These are phyloP conservation scores for Oscheius sp. DNA, from an alignment of 2,888 invertebrate species.

Conservation along the genomic window DNA sequence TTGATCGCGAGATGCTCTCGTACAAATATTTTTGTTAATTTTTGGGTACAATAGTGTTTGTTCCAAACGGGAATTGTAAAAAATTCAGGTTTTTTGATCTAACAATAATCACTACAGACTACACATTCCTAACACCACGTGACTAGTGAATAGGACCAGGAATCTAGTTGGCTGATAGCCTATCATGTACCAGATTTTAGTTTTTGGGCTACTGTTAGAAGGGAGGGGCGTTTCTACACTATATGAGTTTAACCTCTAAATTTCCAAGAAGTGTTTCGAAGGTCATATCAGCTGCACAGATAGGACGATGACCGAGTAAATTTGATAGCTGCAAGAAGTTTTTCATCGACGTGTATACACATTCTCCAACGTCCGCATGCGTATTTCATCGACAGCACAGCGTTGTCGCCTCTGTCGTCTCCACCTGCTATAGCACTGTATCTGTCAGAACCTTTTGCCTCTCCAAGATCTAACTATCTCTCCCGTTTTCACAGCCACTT, in stretches of 20 bases:
- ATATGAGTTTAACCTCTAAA: too few relatives aligned
- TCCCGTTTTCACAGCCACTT: conserved; percentile 22
- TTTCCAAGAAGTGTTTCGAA: too few relatives aligned
- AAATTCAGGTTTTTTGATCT: too few relatives aligned
- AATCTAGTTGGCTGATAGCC: not conserved
- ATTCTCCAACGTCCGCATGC: not conserved
- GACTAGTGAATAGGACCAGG: not conserved
- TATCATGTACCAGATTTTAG: too few relatives aligned
- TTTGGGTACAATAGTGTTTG: too few relatives aligned
- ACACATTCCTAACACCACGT: conserved; percentile 1
- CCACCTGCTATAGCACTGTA: not conserved
- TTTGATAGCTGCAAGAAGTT: conserved; percentile 4
- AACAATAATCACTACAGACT: not conserved
- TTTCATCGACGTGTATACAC: conserved; percentile 21
- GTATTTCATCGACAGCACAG: conserved; percentile 15
- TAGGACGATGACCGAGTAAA: too few relatives aligned
- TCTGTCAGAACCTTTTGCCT: conserved; percentile 14
- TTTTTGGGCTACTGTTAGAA: too few relatives aligned
- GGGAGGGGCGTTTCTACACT: too few relatives aligned
- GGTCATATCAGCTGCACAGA: too few relatives aligned
- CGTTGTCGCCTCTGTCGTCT: conserved; percentile 11
- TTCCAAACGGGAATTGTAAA: too few relatives aligned
- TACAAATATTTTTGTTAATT: too few relatives aligned
- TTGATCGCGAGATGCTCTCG: too few relatives aligned
- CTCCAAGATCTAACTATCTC: conserved; percentile 3